Conservation (phyloP, 2,888 invertebrate genomes). For the Hypercompe scribonia region DNA sequence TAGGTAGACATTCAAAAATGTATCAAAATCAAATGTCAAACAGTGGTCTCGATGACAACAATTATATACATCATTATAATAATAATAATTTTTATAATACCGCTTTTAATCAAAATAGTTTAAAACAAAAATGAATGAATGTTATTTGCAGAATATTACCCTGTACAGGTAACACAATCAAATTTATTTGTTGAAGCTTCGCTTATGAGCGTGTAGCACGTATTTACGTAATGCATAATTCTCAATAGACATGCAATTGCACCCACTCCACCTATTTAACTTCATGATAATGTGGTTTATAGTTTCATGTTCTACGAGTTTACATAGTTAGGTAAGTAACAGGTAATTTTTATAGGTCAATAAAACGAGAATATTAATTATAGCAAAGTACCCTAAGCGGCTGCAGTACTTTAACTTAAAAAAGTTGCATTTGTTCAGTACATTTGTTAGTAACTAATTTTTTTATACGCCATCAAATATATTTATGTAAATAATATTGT, state of each 20-base stretch:
- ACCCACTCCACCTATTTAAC: slow-evolving; percentile 54
- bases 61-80: neutral
- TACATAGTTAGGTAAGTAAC: slow-evolving; percentile 50
- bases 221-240: slow-evolving; percentile 66
- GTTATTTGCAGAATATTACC: slow-evolving; percentile 44
- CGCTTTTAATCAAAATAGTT: slow-evolving; percentile 32
- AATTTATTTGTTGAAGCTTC: slow-evolving; percentile 49
- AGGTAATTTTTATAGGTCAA: slow-evolving; percentile 60
- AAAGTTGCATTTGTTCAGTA: neutral
- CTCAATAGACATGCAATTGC: slow-evolving; percentile 68
- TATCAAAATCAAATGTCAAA: neutral
- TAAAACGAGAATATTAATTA: slow-evolving; percentile 64
- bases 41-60: neutral
- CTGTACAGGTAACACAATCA: slow-evolving; percentile 41
- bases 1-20: neutral
- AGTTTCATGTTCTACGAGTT: slow-evolving; percentile 58
- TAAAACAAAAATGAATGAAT: slow-evolving; percentile 44
- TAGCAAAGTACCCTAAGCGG: slow-evolving; percentile 49
- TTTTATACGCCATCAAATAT: neutral
- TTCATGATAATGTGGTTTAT: slow-evolving; percentile 66
- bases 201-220: slow-evolving; percentile 51
- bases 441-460: neutral
- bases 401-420: neutral
- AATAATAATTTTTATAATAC: no score
- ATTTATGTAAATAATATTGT: neutral